These are phyloP conservation scores for Caenorhabditis wallacei DNA, from an alignment of 2,888 invertebrate genomes.

Conservation along the genomic window DNA sequence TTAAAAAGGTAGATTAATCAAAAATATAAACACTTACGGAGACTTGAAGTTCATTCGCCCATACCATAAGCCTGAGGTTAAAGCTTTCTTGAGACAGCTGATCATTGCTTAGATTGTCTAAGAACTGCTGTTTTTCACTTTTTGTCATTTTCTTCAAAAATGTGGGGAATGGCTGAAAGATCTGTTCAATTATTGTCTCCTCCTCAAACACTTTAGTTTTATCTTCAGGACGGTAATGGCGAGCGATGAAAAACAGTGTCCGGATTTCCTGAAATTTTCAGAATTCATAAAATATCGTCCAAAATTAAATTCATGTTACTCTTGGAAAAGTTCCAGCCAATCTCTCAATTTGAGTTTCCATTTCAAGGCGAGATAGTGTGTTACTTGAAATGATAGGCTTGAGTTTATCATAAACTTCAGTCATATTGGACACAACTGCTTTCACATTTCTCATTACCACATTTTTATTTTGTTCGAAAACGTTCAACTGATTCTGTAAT, in stretches of 20 bases:
- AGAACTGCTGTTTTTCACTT: too few species aligned
- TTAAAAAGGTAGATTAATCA: too few species aligned
- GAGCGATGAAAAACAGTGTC: conserved; percentile 9
- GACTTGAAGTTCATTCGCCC: too few species aligned
- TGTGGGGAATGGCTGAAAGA: too few species aligned
- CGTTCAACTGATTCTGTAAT: too few species aligned
- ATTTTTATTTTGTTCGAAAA: not conserved
- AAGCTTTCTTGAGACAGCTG: too few species aligned
- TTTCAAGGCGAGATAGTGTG: not conserved
- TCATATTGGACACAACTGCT: not conserved
- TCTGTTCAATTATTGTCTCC: too few species aligned
- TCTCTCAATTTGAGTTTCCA: not conserved
- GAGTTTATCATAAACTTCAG: not conserved
- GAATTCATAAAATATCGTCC: not conserved
- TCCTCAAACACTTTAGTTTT: not conserved
- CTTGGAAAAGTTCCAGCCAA: conserved; percentile 1
- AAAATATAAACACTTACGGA: too few species aligned
- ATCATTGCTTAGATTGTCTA: too few species aligned
- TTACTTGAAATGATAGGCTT: not conserved
- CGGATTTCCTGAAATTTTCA: conserved; percentile 12
- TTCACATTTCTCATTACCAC: not conserved
- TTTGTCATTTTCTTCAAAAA: too few species aligned
- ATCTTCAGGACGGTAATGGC: conserved; percentile 15
- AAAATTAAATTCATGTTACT: not conserved
- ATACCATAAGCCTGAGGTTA: too few species aligned